These are phyloP conservation scores for Galerucella calmariensis DNA, from an alignment of 2,888 invertebrate genomes.

Conservation along the genomic window DNA sequence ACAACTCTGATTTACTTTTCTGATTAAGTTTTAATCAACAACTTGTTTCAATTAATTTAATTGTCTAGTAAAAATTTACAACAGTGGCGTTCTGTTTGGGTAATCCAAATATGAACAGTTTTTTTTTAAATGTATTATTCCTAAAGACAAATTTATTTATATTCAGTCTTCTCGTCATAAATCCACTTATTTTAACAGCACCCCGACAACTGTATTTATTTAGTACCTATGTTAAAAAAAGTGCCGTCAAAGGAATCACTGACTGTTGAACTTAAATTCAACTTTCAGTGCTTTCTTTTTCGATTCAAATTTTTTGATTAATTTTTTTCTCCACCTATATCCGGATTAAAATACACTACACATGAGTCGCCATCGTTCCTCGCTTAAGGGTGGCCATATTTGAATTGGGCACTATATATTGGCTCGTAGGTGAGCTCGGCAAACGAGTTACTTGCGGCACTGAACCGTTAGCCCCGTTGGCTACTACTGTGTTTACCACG, in stretches of 20 bases:
- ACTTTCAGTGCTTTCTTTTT: slow-evolving; percentile 9
- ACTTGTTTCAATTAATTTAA: slow-evolving; percentile 62
- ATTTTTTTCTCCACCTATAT: slow-evolving; percentile 23
- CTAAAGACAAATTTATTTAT: slow-evolving; percentile 44
- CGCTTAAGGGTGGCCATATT: slow-evolving; percentile 71
- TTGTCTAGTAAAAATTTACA: slow-evolving; percentile 57
- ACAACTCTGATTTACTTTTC: slow-evolving; percentile 52
- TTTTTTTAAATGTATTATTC: slow-evolving; percentile 32
- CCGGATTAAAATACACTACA: slow-evolving; percentile 64
- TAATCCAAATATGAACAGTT: slow-evolving; percentile 48
- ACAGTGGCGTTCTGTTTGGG: slow-evolving; percentile 54
- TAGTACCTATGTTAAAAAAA: background rate
- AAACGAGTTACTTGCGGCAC: slow-evolving; percentile 68
- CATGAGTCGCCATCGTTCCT: slow-evolving; percentile 75
- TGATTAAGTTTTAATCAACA: slow-evolving; percentile 63
- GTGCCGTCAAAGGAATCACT: slow-evolving; percentile 7
- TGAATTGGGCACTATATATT: slow-evolving; percentile 70
- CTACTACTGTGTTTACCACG: slow-evolving; percentile 65
- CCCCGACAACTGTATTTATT: slow-evolving; percentile 29
- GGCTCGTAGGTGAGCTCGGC: slow-evolving; percentile 66
- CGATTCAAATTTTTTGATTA: slow-evolving; percentile 17
- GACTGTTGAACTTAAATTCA: slow-evolving; percentile 11
- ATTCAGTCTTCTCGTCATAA: slow-evolving; percentile 57
- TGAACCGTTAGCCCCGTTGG: slow-evolving; percentile 65
- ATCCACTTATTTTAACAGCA: slow-evolving; percentile 49